Evolutionary conservation across 2,888 invertebrate genomes (phyloP), one percentile per base, ranked within the genome.

Genomic region (Eugnorisma glareosa): DNA sequence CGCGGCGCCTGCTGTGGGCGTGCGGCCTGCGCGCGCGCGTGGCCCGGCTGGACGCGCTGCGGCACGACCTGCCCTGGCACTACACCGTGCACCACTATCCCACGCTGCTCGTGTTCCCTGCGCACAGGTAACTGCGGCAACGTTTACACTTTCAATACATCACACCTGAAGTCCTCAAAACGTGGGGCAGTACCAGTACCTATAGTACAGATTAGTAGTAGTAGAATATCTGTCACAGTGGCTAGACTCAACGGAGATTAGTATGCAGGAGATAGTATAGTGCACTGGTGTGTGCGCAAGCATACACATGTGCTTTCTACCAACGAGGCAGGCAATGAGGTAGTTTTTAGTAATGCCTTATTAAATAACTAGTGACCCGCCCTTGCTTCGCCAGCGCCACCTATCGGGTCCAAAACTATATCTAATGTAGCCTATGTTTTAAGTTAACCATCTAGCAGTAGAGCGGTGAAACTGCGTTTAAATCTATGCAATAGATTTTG

Each of bases 61-160:
- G 97, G 1, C 99, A 99, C 96, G 98, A 99, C 95, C 97, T 99
- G 86, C 98, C 98, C 1, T 99, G 99, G 99, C 97, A 98, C 92
- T 98, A 97, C 93, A 98, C 98, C 63, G 98, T 98, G 96, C 97
- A 98, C 82, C 96, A 96, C 72, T 98, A 98, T 94, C 99, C 99
- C 28, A 97, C 98, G 0, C 96, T 99, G 66, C 95, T 99, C 48
- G 98, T 99, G 81, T 98, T 99, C 92, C 98, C 98, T 0, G 97
- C 98, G 11, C 94, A 97, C 87, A 97, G 97, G 98, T 98, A 18
- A 28, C 54, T n/a, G 28, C 28, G n/a, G 54, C 57, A 15, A 57
- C 13, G 10, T 31, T n/a, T 10, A 15, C 54, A 57, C 24, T 48
- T 48, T 48, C 24, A 48, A 48, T 21, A 48, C 7, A 21, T 48